Base-by-base conservation (phyloP, 2,113 vertebrate species). In the Anoplopoma fimbria region DNA sequence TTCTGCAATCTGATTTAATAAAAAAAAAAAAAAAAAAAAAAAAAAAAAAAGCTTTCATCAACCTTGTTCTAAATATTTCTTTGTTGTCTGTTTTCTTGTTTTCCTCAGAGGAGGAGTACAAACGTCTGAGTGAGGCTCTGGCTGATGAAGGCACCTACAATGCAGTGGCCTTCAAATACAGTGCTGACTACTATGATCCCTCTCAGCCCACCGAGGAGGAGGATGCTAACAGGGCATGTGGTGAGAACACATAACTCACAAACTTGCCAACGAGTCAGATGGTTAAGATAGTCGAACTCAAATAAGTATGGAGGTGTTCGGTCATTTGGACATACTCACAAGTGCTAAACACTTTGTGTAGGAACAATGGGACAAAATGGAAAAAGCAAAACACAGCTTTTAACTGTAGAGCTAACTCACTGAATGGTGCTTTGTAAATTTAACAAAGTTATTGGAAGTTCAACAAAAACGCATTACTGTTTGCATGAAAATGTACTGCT, bases 161-260 rank as follows among this genome's bases (percentile, higher is more conserved):
- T 14, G 96, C 97, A 0, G 98, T 99, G 92, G 97, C 96, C 19
- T 98, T 98, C 92, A 95, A 95, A 17, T 99, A 99, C 64, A 97
- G 96, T 6, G 98, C 97, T 2, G 98, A 99, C 89, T 99, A 99
- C 91, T 99, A 99, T 4, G 98, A 99, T 91, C 98, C 98, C 9
- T 99, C 98, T 2, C 96, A 99, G 83, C 98, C 98, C 23, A 99
- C 98, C 0, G 98, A 99, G 70, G 98, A 99, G 68, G 98, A 99
- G 70, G 98, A 98, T 0, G 96, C 96, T 6, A 95, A 92, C 1
- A 98, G 87, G 87, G 96, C 96, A 72, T 84, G 91, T 79, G 97
- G 98, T 98, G 77, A 95, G 94, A 64, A 67, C 27, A 1, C 34
- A 12, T 33, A 34, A 55, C 72, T 61, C 12, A 47, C 38, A 78